A percentile compares a stretch with the other conserved stretches of the same genome.
phyloP scores from a whole-genome alignment of 2,113 vertebrate species.

The Kobus ellipsiprymnus region DNA sequence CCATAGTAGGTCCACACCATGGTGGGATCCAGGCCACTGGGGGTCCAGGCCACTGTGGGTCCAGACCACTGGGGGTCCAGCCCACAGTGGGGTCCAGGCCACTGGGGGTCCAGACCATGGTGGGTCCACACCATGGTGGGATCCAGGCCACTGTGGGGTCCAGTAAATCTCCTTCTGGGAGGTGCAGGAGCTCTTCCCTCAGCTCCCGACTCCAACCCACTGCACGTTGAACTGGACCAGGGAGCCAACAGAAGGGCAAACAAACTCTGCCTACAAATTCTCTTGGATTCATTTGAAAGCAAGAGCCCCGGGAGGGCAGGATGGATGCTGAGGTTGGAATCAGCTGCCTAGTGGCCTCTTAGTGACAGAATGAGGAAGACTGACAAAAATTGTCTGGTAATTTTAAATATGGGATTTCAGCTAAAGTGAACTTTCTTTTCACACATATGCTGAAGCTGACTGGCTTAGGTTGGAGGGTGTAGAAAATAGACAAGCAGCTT shows the following conservation, averaged over 20 bases:
- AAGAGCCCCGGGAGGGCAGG: neutral
- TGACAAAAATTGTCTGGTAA: neutral
- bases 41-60: accelerated
- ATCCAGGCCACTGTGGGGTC: neutral
- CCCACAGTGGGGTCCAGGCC: accelerated
- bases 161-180: neutral
- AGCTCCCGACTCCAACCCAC: neutral
- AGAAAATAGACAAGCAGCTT: neutral
- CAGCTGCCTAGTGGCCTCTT: neutral
- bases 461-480: neutral
- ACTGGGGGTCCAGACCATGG: accelerated
- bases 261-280: neutral
- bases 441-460: neutral
- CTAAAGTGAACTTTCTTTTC: neutral
- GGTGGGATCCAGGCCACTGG: too few relatives aligned
- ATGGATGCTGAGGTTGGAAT: neutral
- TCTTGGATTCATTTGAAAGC: neutral
- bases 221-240: accelerated
- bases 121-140: too few relatives aligned
- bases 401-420: neutral
- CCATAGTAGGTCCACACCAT: too few relatives aligned
- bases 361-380: neutral
- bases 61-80: too few relatives aligned
- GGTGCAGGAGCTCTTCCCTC: neutral
- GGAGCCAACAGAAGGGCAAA: neutral